Evolutionary conservation across 2,797 vertebrate species (phyloP).

Genomic region (Enteromius unitaeniatus): DNA sequence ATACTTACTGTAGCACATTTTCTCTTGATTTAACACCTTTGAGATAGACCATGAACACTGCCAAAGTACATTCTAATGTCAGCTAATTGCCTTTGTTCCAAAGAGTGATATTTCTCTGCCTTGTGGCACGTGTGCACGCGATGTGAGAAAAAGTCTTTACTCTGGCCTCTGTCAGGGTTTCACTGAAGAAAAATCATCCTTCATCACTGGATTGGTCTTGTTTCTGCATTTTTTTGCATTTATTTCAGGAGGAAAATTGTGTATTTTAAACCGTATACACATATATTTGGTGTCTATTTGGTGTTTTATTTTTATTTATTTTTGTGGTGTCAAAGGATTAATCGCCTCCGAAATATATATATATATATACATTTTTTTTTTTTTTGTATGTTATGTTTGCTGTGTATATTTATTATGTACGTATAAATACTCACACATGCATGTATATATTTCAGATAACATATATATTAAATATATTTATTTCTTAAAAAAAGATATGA

Average conservation of each 20-base stretch:
- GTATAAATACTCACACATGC: no score
- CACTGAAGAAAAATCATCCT: not conserved
- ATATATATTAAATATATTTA: no score
- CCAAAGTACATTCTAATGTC: slow-evolving; percentile 77
- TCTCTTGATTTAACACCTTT: slow-evolving; percentile 63
- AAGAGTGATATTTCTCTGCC: slow-evolving; percentile 68
- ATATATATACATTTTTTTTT: no score
- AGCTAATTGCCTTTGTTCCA: slow-evolving; percentile 71
- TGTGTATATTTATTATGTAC: no score
- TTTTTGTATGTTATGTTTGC: no score
- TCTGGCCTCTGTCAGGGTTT: not conserved
- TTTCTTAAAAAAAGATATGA: no score
- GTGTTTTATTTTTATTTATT: not conserved
- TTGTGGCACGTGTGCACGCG: not conserved
- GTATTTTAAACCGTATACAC: not conserved
- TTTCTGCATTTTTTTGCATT: not conserved
- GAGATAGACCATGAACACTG: slow-evolving; percentile 60
- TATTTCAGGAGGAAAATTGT: not conserved
- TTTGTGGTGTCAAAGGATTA: no score
- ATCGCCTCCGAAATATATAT: no score
- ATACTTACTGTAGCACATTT: slow-evolving; percentile 48
- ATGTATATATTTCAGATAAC: no score
- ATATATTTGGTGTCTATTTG: not conserved
- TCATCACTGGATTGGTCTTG: not conserved
- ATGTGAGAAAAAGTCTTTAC: not conserved